phyloP scores from a whole-genome alignment of 2,797 vertebrate genomes.

The Oreortyx pictus region DNA sequence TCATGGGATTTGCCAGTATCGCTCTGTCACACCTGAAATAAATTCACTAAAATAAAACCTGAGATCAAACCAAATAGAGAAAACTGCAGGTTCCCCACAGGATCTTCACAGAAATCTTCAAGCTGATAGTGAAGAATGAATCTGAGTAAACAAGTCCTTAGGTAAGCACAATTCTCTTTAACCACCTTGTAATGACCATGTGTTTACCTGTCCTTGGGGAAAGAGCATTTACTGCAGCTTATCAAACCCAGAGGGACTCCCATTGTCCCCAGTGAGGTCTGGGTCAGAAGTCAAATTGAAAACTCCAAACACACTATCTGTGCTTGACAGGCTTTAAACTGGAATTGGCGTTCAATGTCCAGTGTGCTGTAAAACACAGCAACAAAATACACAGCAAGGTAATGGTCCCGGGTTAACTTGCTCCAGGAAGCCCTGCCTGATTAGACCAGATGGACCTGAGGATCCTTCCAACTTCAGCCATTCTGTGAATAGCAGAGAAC shows the following conservation, averaged over 20 bases:
- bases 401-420: neutral
- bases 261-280: neutral
- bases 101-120: neutral
- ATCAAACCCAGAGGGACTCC: constrained; percentile 17
- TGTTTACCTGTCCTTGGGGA: constrained; percentile 49
- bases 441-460: neutral
- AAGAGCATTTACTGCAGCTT: neutral
- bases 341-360: neutral
- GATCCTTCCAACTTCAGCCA: neutral
- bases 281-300: constrained; percentile 25
- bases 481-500: neutral
- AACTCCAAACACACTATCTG: neutral
- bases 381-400: neutral
- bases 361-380: neutral
- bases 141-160: constrained; percentile 31
- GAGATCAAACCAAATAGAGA: neutral
- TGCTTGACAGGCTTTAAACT: neutral
- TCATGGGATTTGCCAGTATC: neutral
- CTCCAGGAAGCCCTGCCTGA: neutral
- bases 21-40: neutral
- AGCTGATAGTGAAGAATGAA: neutral
- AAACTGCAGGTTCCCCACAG: neutral
- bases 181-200: neutral
- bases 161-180: constrained; percentile 21
- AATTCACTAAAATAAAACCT: neutral